Evolutionary conservation across 2,888 invertebrate species (phyloP).

Genomic region (Allophyes oxyacanthae): DNA sequence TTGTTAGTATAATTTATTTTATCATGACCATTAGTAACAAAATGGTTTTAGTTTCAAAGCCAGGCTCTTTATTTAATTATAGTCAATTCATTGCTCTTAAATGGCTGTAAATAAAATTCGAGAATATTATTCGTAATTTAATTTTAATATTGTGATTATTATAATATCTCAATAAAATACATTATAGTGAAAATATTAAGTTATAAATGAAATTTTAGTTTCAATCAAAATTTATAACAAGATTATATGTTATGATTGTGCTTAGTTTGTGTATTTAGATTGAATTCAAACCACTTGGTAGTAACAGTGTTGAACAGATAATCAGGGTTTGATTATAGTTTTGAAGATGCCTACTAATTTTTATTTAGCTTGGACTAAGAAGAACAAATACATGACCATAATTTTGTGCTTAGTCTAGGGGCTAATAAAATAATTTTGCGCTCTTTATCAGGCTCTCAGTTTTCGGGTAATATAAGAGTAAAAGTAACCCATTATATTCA

Average conservation of each 20-base stretch:
- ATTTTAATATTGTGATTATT: slow-evolving; percentile 7
- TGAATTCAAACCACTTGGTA: background rate
- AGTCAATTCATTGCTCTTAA: slow-evolving; percentile 5
- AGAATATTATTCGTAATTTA: slow-evolving; percentile 13
- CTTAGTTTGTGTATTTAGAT: slow-evolving; percentile 6
- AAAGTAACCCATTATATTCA: too few species aligned
- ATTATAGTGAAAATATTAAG: too few species aligned
- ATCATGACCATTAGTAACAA: slow-evolving; percentile 10
- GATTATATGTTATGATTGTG: background rate
- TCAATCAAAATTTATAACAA: too few species aligned
- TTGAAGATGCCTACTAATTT: too few species aligned
- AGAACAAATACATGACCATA: too few species aligned
- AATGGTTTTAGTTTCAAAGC: slow-evolving; percentile 20
- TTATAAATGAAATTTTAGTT: too few species aligned
- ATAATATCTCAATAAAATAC: too few species aligned
- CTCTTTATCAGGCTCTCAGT: background rate
- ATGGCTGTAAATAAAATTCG: slow-evolving; percentile 12
- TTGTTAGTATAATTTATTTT: slow-evolving; percentile 21
- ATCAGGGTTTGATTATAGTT: background rate
- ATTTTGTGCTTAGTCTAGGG: background rate
- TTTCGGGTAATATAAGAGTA: too few species aligned
- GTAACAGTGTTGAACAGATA: slow-evolving; percentile 8
- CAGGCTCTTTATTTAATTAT: slow-evolving; percentile 13
- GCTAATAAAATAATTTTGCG: background rate
- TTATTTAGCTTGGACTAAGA: too few species aligned